Percentiles rank a stretch among this genome's conserved stretches.
Conservation (phyloP, 2,113 vertebrate genomes). For the Halichoeres trimaculatus region DNA sequence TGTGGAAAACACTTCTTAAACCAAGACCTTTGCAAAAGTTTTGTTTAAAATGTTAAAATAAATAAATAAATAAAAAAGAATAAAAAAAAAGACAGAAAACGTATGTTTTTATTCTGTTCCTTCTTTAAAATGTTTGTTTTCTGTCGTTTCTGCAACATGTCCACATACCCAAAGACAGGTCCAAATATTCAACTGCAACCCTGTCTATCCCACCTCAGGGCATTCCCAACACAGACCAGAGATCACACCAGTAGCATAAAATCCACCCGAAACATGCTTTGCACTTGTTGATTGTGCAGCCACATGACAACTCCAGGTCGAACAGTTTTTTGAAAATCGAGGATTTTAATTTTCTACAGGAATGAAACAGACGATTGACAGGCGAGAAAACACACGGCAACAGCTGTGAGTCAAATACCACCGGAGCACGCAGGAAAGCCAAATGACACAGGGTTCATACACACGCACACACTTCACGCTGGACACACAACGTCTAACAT, state of each 20-base stretch:
- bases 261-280: slow-evolving; percentile 55
- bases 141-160: too few species aligned
- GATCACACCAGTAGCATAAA: slow-evolving; percentile 23
- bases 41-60: too few species aligned
- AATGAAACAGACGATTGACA: slow-evolving; percentile 73
- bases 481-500: slow-evolving; percentile 72
- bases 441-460: slow-evolving; percentile 59
- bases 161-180: too few species aligned
- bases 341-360: slow-evolving; percentile 41
- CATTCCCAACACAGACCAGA: slow-evolving; percentile 15
- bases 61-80: too few species aligned
- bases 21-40: too few species aligned
- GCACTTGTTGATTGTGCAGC: slow-evolving; percentile 77
- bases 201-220: slow-evolving; percentile 48
- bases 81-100: too few species aligned
- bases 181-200: slow-evolving; percentile 17
- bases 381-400: slow-evolving; percentile 76
- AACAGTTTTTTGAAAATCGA: not conserved
- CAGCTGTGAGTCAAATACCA: slow-evolving; percentile 79
- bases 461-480: slow-evolving; percentile 52
- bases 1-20: too few species aligned
- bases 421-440: slow-evolving; percentile 66
- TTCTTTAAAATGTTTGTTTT: too few species aligned
- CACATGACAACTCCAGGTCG: slow-evolving; percentile 41
- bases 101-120: too few species aligned